These are phyloP conservation scores for Oriolus oriolus DNA, from an alignment of 2,113 vertebrate species.

Conservation along the genomic window DNA sequence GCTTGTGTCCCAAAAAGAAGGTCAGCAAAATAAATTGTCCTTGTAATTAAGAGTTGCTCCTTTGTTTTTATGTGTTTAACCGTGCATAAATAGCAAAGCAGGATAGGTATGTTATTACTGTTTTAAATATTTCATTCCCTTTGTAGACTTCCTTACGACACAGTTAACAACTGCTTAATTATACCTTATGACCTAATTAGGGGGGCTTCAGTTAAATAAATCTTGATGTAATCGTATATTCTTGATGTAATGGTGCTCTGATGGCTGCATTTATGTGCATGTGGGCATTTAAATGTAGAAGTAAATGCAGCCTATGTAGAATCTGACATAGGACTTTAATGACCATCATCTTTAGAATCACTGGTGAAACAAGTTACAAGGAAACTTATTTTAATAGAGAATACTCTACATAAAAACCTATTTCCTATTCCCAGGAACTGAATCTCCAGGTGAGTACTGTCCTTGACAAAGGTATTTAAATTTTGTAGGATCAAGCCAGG, in stretches of 20 bases:
- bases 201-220: conserved; percentile 46
- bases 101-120: conserved; percentile 40
- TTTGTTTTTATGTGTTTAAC: conserved; percentile 52
- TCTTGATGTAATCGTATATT: conserved; percentile 36
- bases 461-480: neutral
- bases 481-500: neutral
- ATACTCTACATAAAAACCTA: neutral
- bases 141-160: conserved; percentile 31
- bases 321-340: neutral
- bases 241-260: conserved; percentile 10
- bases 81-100: conserved; percentile 36
- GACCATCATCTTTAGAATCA: neutral
- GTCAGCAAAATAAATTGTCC: conserved; percentile 46
- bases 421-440: neutral
- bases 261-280: conserved; percentile 30
- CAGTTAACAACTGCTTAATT: conserved; percentile 54
- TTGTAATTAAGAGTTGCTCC: conserved; percentile 47
- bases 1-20: conserved; percentile 33
- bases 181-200: conserved; percentile 42
- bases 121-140: conserved; percentile 56
- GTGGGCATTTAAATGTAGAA: conserved; percentile 24
- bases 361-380: neutral
- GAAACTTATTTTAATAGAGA: neutral
- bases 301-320: neutral
- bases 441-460: neutral